A percentile compares a stretch with the other conserved stretches of the same genome.
Evolutionary conservation across 2,888 invertebrate genomes (phyloP).

Genomic region (Limnephilus marmoratus): DNA sequence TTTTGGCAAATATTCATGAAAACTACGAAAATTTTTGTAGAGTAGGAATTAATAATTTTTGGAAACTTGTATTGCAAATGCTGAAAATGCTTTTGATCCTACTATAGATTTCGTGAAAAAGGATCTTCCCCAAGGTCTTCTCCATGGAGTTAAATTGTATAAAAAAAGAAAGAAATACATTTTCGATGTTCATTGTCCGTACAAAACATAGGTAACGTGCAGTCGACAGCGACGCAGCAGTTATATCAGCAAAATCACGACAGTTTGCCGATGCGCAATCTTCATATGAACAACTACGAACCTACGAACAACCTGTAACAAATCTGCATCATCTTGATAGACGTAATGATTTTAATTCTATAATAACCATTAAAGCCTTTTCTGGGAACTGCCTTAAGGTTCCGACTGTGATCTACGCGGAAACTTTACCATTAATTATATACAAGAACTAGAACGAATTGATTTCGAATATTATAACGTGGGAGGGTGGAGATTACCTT

Average conservation of each 20-base stretch:
- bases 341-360: constrained; percentile 19
- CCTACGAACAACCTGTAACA: not conserved
- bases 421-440: constrained; percentile 6
- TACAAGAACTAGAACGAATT: not conserved
- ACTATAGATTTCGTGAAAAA: not conserved
- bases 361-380: not conserved
- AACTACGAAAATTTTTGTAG: too few species aligned
- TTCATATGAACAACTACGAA: not conserved
- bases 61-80: not conserved
- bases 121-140: too few species aligned
- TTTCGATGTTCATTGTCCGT: not conserved
- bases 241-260: not conserved
- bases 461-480: not conserved
- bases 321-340: not conserved
- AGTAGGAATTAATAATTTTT: too few species aligned
- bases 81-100: not conserved
- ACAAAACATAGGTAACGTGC: not conserved
- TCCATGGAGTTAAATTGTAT: not conserved
- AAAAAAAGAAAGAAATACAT: not conserved
- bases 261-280: not conserved
- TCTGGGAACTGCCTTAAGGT: not conserved
- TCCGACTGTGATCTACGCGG: not conserved
- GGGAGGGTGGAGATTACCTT: not conserved
- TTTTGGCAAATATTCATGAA: too few species aligned
- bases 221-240: not conserved